Conservation (phyloP, 2,797 vertebrate genomes). For the Tokudaia muenninki region DNA sequence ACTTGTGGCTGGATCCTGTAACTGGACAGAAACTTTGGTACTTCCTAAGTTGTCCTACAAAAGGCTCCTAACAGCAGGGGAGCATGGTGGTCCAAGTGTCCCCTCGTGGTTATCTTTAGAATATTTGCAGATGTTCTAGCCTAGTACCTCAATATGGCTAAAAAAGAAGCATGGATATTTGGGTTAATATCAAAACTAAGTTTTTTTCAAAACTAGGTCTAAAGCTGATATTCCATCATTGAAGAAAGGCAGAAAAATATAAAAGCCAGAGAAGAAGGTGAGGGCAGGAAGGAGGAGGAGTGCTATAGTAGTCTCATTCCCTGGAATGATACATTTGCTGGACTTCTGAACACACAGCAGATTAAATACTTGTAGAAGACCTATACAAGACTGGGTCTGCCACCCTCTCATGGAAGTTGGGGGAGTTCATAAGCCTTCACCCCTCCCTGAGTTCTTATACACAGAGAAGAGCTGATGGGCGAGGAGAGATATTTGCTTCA, state of each 20-base stretch:
- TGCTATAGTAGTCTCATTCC: no score
- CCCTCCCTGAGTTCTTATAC: background rate
- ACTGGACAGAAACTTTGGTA: background rate
- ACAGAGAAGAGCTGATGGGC: background rate
- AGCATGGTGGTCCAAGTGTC: background rate
- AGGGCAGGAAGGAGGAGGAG: background rate
- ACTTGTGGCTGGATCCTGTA: background rate
- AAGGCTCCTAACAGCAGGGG: background rate
- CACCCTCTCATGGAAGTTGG: background rate
- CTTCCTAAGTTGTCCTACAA: background rate
- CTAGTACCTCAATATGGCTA: background rate
- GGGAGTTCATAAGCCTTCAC: background rate
- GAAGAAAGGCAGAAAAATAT: background rate
- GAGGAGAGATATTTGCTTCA: background rate
- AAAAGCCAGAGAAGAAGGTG: background rate
- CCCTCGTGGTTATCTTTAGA: background rate
- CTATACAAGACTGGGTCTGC: background rate
- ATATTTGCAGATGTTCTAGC: background rate
- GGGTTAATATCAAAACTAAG: background rate
- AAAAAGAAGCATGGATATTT: background rate
- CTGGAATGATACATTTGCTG: no score
- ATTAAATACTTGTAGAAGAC: background rate
- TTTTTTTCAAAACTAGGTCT: constrained; percentile 39
- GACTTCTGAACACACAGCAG: background rate
- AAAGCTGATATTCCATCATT: background rate